Percentiles rank a stretch among this genome's conserved stretches.
These are phyloP conservation scores for Lathamus discolor DNA, from an alignment of 2,113 vertebrate species.

Conservation along the genomic window DNA sequence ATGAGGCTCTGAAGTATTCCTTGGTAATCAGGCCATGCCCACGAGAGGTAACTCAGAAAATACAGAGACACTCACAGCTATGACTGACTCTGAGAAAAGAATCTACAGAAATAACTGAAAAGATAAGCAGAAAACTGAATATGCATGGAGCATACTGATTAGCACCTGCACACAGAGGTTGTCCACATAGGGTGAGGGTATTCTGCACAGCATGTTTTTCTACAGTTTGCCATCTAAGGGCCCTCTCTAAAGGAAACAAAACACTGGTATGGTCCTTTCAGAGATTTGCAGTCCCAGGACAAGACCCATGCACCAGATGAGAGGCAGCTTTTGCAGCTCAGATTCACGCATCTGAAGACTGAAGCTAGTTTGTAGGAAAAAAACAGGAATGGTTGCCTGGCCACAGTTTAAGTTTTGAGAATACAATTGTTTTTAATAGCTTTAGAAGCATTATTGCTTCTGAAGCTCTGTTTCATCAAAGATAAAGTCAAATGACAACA, in stretches of 20 bases:
- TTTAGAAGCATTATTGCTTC: not conserved
- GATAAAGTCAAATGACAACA: not conserved
- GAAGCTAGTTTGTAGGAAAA: not conserved
- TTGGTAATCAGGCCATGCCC: not conserved
- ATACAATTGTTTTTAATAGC: not conserved
- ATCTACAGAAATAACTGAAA: not conserved
- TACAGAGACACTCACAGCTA: not conserved
- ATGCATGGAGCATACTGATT: fast-evolving
- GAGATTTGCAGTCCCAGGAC: not conserved
- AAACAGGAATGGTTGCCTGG: not conserved
- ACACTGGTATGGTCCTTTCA: not conserved
- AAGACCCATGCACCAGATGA: not conserved
- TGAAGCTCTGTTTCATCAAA: not conserved
- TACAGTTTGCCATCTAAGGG: not conserved
- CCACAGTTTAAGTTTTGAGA: not conserved
- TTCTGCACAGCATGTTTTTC: not conserved
- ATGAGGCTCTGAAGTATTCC: not conserved
- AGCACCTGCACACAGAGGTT: too few species aligned
- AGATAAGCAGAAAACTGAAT: not conserved
- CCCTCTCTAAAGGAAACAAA: not conserved
- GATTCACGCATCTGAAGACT: not conserved
- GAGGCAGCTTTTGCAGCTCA: not conserved
- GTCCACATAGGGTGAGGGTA: fast-evolving
- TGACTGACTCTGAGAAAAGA: not conserved
- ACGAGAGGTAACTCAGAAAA: not conserved